Conservation (phyloP, 2,797 vertebrate genomes). For the Eulemur rubriventer region DNA sequence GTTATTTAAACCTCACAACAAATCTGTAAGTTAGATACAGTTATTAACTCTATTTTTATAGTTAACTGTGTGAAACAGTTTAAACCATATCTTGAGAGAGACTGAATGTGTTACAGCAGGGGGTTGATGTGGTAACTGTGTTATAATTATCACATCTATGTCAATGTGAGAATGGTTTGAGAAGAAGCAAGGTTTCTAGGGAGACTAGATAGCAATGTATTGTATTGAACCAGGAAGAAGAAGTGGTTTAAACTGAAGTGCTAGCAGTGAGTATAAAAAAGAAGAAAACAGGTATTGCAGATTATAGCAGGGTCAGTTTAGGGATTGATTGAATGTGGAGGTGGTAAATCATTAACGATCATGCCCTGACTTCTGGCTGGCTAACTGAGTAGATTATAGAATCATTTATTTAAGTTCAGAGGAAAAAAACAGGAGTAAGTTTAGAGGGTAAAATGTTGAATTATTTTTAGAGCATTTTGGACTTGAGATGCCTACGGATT, state of each 20-base stretch:
- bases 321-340: neutral
- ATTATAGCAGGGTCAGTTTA: neutral
- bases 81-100: neutral
- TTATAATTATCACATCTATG: neutral
- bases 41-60: neutral
- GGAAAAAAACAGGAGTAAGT: neutral
- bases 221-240: neutral
- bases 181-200: neutral
- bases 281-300: neutral
- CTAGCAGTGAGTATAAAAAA: neutral
- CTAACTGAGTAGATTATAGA: neutral
- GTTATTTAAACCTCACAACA: neutral
- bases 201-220: neutral
- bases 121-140: neutral
- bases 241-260: neutral
- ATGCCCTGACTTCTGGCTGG: neutral
- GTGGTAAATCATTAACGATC: neutral
- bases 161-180: neutral
- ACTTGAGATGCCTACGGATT: neutral
- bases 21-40: neutral
- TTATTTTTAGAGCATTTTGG: neutral
- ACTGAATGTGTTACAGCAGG: neutral
- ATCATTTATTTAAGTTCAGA: neutral
- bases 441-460: neutral
- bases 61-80: neutral